Evolutionary conservation across 2,113 vertebrate species (phyloP), one percentile per base, ranked within the genome.

Genomic region (Zingel zingel): DNA sequence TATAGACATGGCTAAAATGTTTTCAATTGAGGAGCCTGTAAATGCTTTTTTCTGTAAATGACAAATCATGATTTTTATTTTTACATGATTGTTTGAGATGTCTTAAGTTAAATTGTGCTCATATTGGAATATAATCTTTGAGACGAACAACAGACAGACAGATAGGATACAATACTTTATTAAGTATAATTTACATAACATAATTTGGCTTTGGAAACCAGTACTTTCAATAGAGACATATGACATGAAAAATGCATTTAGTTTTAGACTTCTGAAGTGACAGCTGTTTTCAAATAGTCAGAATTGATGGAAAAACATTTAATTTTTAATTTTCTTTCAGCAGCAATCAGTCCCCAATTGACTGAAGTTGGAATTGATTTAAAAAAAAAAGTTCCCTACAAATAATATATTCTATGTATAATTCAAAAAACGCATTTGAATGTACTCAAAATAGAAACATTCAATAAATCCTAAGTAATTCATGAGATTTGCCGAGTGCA

Each of bases 361-460:
- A 48, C 25, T 13, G 12, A 63, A 27, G 15, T 25, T 80, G 21
- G 43, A 30, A 69, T 50, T 13, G 15, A 79, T 63, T 39, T 39
- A 27, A 27, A 62, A 10, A 19, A 27, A 11, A 23, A 30, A 39
- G 23, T 16, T 47, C 11, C 27, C 39, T 54, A 15, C 30, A 70
- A 33, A 53, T 6, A 54, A 61, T 67, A 30, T 59, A 47, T 72
- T 39, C 2, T 10, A 19, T 6, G 2, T 72, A 33, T 19, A 58
- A 71, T 43, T 30, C 16, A 68, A 45, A 73, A 18, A 43, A 6
- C 23, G 19, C 14, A 33, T 39, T n/a, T 68, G 23, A 48, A 61
- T 69, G 48, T 14, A 6, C 54, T 64, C 19, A 39, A 78, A 82
- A 81, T 54, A 27, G 33, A 71, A 61, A 77, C 25, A 36, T 56